These are phyloP conservation scores for Pogona vitticeps DNA, from an alignment of 2,113 vertebrate genomes.

Conservation along the genomic window DNA sequence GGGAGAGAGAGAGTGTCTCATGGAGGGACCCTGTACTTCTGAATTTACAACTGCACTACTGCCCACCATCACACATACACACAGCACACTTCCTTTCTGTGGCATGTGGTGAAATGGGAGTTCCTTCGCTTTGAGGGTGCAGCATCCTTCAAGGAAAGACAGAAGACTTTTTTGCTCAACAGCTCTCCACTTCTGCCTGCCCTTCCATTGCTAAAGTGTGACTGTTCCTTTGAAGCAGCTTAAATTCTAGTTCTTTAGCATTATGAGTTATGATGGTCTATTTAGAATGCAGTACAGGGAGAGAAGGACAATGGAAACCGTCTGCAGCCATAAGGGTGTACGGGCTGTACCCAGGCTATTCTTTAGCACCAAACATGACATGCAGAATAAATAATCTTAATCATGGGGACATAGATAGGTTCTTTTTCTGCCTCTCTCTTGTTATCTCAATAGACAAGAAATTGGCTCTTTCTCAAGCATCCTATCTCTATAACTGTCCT, in stretches of 20 bases:
- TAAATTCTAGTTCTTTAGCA: not conserved
- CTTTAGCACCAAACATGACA: conserved; percentile 23
- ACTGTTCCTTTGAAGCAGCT: conserved; percentile 7
- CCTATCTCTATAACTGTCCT: not conserved
- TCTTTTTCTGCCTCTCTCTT: not conserved
- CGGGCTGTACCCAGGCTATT: conserved; percentile 25
- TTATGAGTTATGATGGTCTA: not conserved
- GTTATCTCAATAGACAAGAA: not conserved
- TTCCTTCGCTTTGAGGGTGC: not conserved
- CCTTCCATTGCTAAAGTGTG: not conserved
- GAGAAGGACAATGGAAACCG: conserved; percentile 9
- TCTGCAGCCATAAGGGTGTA: conserved; percentile 36
- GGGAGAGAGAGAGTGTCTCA: no score
- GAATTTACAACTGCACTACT: no score
- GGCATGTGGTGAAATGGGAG: not conserved
- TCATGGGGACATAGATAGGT: not conserved
- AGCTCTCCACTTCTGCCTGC: not conserved
- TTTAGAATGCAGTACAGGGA: conserved; percentile 20
- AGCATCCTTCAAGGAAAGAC: not conserved
- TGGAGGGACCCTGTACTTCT: no score
- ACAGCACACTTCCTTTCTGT: not conserved
- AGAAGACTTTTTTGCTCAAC: not conserved
- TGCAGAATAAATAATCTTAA: conserved; percentile 43
- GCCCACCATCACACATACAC: not conserved
- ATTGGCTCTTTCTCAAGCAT: not conserved